These are phyloP conservation scores for Eriosoma lanigerum DNA, from an alignment of 1,140 invertebrate genomes.

Conservation along the genomic window DNA sequence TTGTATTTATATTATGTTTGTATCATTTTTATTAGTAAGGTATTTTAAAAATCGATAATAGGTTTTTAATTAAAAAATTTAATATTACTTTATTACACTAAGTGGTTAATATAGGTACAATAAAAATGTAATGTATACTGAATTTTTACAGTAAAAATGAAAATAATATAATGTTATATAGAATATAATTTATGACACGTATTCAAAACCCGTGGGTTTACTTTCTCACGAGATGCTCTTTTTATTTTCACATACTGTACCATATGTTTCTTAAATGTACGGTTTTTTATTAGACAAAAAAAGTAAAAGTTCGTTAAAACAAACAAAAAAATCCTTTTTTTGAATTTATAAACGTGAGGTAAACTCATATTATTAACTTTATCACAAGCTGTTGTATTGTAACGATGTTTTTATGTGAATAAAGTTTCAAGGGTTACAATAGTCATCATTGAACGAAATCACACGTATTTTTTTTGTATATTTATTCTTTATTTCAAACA, in stretches of 20 bases:
- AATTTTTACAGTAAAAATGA: no score
- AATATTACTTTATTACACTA: no score
- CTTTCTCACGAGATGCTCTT: not conserved
- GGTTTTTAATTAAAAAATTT: no score
- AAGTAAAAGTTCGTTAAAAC: not conserved
- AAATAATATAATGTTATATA: no score
- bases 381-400: conserved; percentile 8
- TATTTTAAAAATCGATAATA: no score
- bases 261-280: conserved; percentile 20
- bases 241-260: not conserved
- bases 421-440: not conserved
- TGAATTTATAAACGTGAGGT: conserved; percentile 31
- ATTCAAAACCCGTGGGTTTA: not conserved
- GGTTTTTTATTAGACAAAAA: not conserved
- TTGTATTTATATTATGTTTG: not conserved
- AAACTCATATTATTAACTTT: conserved; percentile 11
- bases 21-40: no score
- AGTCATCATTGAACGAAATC: not conserved
- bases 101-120: no score
- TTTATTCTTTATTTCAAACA: no score
- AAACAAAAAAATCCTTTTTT: conserved; percentile 7
- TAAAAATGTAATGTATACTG: no score
- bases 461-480: no score
- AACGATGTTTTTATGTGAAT: not conserved
- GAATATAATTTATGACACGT: not conserved